A percentile compares a stretch with the other conserved stretches of the same genome.
Conservation (phyloP, 2,113 vertebrate species). For the Apodemus sylvaticus region DNA sequence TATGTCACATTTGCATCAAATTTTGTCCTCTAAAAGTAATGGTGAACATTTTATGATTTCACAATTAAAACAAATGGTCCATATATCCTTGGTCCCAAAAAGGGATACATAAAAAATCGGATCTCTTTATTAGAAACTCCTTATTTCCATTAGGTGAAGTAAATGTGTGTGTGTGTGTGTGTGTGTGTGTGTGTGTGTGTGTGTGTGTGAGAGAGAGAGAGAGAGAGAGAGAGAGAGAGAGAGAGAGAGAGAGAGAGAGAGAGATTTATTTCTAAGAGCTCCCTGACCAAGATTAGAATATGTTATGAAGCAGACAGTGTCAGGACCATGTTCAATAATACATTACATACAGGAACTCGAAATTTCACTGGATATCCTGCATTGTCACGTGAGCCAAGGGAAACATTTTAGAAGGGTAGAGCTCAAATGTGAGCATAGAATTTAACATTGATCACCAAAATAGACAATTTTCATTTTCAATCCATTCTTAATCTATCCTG, state of each 20-base stretch:
- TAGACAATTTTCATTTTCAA: not conserved
- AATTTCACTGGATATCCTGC: not conserved
- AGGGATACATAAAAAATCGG: not conserved
- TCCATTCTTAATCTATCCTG: not conserved
- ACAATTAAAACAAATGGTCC: not conserved
- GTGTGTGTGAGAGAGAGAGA: no score
- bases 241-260: no score
- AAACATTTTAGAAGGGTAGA: not conserved
- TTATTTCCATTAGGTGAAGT: not conserved
- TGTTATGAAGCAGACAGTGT: not conserved
- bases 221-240: no score
- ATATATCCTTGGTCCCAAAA: not conserved
- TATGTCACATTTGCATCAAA: not conserved
- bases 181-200: not conserved
- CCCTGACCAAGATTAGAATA: not conserved
- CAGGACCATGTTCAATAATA: not conserved
- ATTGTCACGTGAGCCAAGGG: not conserved
- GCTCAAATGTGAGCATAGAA: not conserved
- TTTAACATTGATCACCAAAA: not conserved
- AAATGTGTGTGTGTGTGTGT: not conserved
- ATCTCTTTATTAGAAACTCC: not conserved
- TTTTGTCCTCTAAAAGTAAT: not conserved
- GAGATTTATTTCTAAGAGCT: constrained; percentile 11
- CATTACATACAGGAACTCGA: not conserved
- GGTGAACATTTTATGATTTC: not conserved